Evolutionary conservation across 2,113 vertebrate genomes (phyloP), one percentile per base, ranked within the genome.

Genomic region (Onychostruthus taczanowskii): DNA sequence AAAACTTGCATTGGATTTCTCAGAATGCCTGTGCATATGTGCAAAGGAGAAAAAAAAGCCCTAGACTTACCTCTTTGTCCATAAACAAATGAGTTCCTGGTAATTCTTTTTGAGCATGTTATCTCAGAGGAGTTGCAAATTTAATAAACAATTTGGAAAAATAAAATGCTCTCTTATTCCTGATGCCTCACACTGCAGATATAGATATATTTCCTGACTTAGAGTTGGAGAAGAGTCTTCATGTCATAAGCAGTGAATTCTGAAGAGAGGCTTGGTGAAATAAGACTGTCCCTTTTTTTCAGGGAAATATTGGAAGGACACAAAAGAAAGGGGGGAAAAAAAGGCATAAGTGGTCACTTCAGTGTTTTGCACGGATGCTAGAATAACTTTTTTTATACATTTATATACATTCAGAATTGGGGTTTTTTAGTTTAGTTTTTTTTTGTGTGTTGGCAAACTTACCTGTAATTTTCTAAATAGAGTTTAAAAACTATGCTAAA

Each of bases 341-440:
- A 59, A 26, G 22, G 14, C 22, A 22, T 35, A 55, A 59, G n/a
- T 22, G 9, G 3, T 37, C 2, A 7, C 26, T 44, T 66, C 35
- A 24, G 5, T 52, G 64, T 72, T 83, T 73, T 68, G 7, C 79
- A 52, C 16, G 67, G 31, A 14, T 72, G 4, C 16, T 84, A 46
- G 10, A 52, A 11, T 56, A 47, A 58, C 4, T 33, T 76, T 90
- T 15, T 70, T 33, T 19, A 20, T n/a, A 15, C 6, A 8, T 24
- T 19, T 4, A 24, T 18, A 18, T 18, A 30, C 2, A 61, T 6
- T 26, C 2, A 47, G 17, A n/a, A 2, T 24, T 55, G 14, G 19
- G 1, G 0, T 9, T 31, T 50, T 47, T 66, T 16, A 10, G 2
- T 56, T 49, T 41, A 3, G 11, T 11, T 9, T 43, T 55, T 55